Evolutionary conservation across 2,888 invertebrate genomes (phyloP).

Genomic region (Nephrotoma guestfalica): DNA sequence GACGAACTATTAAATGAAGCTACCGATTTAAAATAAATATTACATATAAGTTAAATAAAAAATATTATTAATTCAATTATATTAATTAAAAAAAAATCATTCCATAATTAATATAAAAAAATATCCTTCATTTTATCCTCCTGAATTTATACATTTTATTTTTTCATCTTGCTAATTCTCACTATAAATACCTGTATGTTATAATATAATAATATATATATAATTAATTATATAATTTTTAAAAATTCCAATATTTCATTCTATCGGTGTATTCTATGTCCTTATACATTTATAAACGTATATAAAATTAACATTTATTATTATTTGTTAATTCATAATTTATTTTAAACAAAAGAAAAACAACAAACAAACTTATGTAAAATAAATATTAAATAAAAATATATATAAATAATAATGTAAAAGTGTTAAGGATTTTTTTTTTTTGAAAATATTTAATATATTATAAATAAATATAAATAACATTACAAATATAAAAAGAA

Average conservation of each 20-base stretch:
- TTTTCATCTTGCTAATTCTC: neutral
- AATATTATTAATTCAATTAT: neutral
- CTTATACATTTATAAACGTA: neutral
- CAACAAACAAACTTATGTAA: neutral
- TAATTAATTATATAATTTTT: neutral
- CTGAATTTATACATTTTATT: neutral
- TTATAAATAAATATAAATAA: neutral
- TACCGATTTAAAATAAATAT: conserved; percentile 40
- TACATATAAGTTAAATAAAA: neutral
- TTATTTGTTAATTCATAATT: neutral
- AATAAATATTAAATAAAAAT: neutral
- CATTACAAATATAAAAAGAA: neutral
- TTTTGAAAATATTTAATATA: neutral
- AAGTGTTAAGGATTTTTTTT: neutral
- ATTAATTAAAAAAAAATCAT: neutral
- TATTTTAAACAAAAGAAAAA: neutral
- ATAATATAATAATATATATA: neutral
- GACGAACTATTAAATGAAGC: conserved; percentile 49
- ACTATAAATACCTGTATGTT: neutral
- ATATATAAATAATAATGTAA: neutral
- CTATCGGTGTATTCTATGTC: neutral
- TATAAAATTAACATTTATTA: neutral
- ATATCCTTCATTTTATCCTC: neutral
- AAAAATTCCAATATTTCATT: neutral
- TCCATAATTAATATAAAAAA: neutral